Evolutionary conservation across 2,797 vertebrate genomes (phyloP).

Genomic region (Enteromius anoplus): DNA sequence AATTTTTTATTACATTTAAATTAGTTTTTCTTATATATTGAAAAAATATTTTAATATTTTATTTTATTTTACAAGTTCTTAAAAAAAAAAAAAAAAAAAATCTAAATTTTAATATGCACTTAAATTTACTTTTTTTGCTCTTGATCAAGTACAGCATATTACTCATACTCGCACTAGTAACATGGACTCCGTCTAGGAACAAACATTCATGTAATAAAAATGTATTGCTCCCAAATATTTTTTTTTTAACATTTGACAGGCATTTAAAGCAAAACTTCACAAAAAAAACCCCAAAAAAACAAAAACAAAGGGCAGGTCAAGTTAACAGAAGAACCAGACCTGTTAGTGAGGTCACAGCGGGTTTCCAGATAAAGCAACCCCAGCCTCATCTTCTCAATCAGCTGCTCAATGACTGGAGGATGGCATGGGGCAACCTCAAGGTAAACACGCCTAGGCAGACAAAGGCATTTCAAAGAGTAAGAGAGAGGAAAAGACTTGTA

Average conservation of each 20-base stretch:
- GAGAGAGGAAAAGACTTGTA: too few relatives aligned
- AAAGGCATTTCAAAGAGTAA: slow-evolving; percentile 16
- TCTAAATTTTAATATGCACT: too few relatives aligned
- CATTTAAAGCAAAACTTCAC: not conserved
- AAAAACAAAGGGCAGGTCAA: not conserved
- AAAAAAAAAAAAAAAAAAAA: too few relatives aligned
- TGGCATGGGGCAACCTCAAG: slow-evolving; percentile 93
- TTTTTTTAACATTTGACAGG: not conserved
- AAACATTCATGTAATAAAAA: not conserved
- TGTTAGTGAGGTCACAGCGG: slow-evolving; percentile 83
- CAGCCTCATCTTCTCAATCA: slow-evolving; percentile 75
- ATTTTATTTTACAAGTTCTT: too few relatives aligned
- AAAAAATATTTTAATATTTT: too few relatives aligned
- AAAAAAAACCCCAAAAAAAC: not conserved
- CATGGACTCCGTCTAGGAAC: not conserved
- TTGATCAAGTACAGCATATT: not conserved
- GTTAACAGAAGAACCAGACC: slow-evolving; percentile 71
- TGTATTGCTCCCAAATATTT: not conserved
- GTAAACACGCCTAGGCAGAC: slow-evolving; percentile 82
- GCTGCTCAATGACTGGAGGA: slow-evolving; percentile 79
- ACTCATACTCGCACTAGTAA: not conserved
- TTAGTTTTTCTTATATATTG: too few relatives aligned
- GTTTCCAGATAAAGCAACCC: slow-evolving; percentile 74
- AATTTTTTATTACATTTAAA: too few relatives aligned
- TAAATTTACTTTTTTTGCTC: not conserved